These are phyloP conservation scores for Drosophila putrida DNA, from an alignment of 2,888 invertebrate species.

Conservation along the genomic window DNA sequence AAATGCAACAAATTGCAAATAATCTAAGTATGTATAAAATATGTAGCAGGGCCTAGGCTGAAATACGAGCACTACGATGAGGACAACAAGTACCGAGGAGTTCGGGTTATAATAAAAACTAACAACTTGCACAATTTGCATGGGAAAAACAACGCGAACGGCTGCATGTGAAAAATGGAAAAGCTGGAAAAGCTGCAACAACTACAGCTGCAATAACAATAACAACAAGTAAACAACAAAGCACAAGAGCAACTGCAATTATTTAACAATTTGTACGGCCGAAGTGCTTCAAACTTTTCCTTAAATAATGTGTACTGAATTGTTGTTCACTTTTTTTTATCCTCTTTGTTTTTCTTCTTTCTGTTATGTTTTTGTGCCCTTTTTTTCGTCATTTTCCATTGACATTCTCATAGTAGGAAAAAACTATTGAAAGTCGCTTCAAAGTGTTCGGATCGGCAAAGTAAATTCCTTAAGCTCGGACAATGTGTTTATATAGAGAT, in stretches of 20 bases:
- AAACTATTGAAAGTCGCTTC: conserved; percentile 25
- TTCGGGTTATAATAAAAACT: conserved; percentile 23
- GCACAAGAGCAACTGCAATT: conserved; percentile 67
- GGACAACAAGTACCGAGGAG: conserved; percentile 2
- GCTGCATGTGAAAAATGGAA: conserved; percentile 51
- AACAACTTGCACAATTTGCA: conserved; percentile 43
- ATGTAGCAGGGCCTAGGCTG: conserved; percentile 10
- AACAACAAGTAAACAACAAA: conserved; percentile 24
- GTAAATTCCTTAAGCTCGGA: neutral
- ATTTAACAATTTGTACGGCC: conserved; percentile 74
- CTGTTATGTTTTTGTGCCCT: neutral
- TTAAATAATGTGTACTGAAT: conserved; percentile 45
- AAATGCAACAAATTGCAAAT: conserved; percentile 36
- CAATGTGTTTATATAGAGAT: neutral
- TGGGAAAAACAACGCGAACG: conserved; percentile 41
- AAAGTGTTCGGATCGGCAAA: conserved; percentile 1
- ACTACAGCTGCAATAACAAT: conserved; percentile 26
- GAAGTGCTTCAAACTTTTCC: conserved; percentile 71
- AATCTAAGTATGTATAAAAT: conserved; percentile 10
- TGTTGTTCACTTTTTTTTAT: conserved; percentile 35
- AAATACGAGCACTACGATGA: neutral
- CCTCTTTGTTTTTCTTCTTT: conserved; percentile 10
- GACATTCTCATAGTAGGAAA: conserved; percentile 15
- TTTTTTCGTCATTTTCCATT: conserved; percentile 24
- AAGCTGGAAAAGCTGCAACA: conserved; percentile 40